Percentiles rank a stretch among this genome's conserved stretches.
Conservation (phyloP, 2,797 vertebrate species). For the Potorous gilbertii region DNA sequence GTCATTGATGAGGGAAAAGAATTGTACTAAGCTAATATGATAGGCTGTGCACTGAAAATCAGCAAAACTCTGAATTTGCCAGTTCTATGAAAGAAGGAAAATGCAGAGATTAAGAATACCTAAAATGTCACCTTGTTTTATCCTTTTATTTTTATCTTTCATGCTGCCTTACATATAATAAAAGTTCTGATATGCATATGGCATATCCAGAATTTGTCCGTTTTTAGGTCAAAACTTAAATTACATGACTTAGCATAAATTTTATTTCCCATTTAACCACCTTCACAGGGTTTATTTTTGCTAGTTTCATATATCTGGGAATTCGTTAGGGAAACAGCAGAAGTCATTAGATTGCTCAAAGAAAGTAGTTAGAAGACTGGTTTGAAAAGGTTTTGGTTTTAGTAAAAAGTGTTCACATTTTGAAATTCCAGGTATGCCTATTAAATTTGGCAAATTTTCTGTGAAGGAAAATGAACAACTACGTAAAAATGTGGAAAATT, state of each 20-base stretch:
- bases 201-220: not conserved
- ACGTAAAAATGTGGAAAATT: constrained; percentile 81
- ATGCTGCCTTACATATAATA: not conserved
- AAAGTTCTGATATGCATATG: not conserved
- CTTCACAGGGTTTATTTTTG: not conserved
- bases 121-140: not conserved
- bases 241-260: not conserved
- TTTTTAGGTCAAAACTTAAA: not conserved
- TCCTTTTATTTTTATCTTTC: not conserved
- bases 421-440: constrained; percentile 78
- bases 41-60: not conserved
- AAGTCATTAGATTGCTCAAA: not conserved
- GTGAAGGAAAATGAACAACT: constrained; percentile 83
- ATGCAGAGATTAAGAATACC: not conserved
- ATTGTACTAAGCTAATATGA: not conserved
- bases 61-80: not conserved
- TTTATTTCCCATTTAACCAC: not conserved
- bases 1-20: not conserved
- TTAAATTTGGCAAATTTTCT: constrained; percentile 85
- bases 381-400: not conserved
- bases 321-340: not conserved
- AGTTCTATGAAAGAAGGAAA: not conserved
- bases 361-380: not conserved
- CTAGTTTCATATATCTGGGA: not conserved
- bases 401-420: not conserved